Evolutionary conservation across 2,797 vertebrate genomes (phyloP), one percentile per base, ranked within the genome.

Genomic region (Perodicticus potto): DNA sequence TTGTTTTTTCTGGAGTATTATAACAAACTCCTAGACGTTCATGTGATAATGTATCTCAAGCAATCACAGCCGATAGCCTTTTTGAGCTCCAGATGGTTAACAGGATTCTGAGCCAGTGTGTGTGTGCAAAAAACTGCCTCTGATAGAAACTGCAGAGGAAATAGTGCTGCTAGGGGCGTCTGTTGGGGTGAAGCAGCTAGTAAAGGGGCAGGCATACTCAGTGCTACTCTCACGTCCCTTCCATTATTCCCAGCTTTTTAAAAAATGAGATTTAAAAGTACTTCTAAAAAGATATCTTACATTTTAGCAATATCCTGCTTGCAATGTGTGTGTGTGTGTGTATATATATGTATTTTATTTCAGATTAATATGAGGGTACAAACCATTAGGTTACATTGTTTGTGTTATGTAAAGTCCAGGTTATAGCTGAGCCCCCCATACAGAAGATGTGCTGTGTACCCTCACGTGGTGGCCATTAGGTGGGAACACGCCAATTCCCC

Each of bases 11-110:
- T 78, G 73, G 17, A 94, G 14, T 61, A 83, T 93, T 76, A 34
- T 49, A 93, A 73, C 43, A n/a, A 95, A 86, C 76, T 92, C 53
- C 76, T 76, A n/a, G 25, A 84, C 63, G 80, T 89, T 86, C 76
- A 70, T 84, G 76, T 65, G 91, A 89, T 80, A 81, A 78, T 80
- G 23, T 74, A 89, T 86, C 95, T 95, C 55, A 91, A 70, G 40
- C n/a, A 37, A 25, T 49, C 76, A 4, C 0, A 37, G 27, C 53
- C 63, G 67, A 20, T 73, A 81, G 25, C 74, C 13, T 84, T 95
- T 87, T 72, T 72, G 86, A 65, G 6, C 22, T 55, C 57, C 93
- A 83, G 69, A 32, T 78, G 32, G 45, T 96, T 85, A 65, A 80
- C 9, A 40, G 34, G 49, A 63, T 57, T 82, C 61, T 77, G 55